Conservation (phyloP, 2,113 vertebrate genomes). For the Clarias macrocephalus region DNA sequence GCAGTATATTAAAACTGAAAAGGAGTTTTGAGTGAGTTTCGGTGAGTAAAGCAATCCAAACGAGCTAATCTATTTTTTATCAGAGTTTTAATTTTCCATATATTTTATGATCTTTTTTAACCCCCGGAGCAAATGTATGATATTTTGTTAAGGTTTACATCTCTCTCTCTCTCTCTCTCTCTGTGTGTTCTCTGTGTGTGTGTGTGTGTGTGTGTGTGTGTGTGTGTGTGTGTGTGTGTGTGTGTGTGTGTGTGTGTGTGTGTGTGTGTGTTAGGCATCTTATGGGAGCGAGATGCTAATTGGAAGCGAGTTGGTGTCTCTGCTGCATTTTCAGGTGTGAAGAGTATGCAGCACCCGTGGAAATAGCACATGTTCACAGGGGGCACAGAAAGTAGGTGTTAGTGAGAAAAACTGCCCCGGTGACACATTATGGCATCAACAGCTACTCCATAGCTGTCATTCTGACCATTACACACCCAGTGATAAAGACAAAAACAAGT, state of each 20-base stretch:
- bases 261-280: conserved; percentile 47
- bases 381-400: conserved; percentile 31
- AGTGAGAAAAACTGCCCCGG: conserved; percentile 40
- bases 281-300: conserved; percentile 78
- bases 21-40: neutral
- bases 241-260: conserved; percentile 24
- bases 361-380: conserved; percentile 70
- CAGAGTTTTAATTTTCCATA: neutral
- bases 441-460: conserved; percentile 37
- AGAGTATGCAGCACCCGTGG: conserved; percentile 78
- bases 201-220: conserved; percentile 19
- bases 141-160: conserved; percentile 13
- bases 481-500: conserved; percentile 36
- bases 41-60: neutral
- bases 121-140: neutral
- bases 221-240: conserved; percentile 15
- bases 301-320: conserved; percentile 79
- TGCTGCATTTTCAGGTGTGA: conserved; percentile 81
- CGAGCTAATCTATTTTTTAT: neutral
- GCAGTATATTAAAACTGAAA: neutral
- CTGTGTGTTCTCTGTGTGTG: too few relatives aligned
- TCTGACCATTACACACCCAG: conserved; percentile 19
- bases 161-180: conserved; percentile 10
- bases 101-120: conserved; percentile 8
- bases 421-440: conserved; percentile 47